phyloP scores from a whole-genome alignment of 2,113 vertebrate genomes.

The Oncorhynchus masou region DNA sequence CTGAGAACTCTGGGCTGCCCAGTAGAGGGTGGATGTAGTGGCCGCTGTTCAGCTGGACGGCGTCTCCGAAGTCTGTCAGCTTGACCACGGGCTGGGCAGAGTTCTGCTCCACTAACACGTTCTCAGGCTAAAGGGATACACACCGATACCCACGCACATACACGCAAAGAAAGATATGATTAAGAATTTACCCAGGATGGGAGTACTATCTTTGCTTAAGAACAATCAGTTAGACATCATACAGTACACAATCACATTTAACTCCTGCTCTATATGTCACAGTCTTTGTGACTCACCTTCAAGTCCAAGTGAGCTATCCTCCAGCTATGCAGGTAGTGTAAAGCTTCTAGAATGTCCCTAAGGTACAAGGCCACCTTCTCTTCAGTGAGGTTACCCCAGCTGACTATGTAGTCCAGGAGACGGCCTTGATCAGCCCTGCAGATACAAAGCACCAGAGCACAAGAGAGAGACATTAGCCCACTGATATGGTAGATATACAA shows the following conservation, averaged over 20 bases:
- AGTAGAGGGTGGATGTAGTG: conserved; percentile 88
- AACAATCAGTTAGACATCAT: no score
- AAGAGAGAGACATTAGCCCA: neutral
- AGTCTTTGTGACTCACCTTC: conserved; percentile 76
- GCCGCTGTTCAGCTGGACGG: conserved; percentile 84
- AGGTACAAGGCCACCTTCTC: conserved; percentile 92
- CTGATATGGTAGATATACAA: neutral
- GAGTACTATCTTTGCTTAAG: no score
- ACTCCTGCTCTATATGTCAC: neutral
- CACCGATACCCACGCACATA: neutral
- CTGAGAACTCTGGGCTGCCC: conserved; percentile 95
- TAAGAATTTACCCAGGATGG: neutral
- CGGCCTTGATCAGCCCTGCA: conserved; percentile 94
- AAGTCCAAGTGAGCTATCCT: conserved; percentile 95
- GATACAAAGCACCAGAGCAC: conserved; percentile 17
- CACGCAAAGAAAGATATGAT: neutral
- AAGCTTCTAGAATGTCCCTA: conserved; percentile 92
- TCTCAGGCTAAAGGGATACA: conserved; percentile 83
- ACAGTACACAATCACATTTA: no score
- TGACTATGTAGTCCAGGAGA: conserved; percentile 93
- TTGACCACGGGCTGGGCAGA: conserved; percentile 87
- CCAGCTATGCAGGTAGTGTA: conserved; percentile 96
- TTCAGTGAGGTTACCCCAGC: conserved; percentile 96
- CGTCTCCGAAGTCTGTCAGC: conserved; percentile 94
- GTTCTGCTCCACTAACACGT: conserved; percentile 91